Evolutionary conservation across 2,113 vertebrate genomes (phyloP).

Genomic region (Rana temporaria): DNA sequence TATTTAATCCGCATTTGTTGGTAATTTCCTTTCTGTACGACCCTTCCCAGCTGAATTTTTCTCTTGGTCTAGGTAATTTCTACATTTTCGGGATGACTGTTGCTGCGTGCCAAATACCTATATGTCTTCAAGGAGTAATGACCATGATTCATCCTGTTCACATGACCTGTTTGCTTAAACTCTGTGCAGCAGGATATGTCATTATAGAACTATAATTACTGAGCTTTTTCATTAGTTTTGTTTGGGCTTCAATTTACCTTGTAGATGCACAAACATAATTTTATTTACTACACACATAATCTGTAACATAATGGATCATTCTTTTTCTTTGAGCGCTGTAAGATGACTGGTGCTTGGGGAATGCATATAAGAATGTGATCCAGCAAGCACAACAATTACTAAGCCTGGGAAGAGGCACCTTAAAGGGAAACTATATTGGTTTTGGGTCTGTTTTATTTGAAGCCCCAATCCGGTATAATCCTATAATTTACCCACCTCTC

Average conservation of each 20-base stretch:
- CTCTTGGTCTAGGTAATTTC: not conserved
- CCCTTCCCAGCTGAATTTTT: not conserved
- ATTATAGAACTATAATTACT: slow-evolving; percentile 21
- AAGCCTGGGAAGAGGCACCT: no score
- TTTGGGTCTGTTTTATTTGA: no score
- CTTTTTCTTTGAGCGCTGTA: no score
- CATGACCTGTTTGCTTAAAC: slow-evolving; percentile 46
- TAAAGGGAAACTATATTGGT: no score
- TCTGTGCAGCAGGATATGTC: slow-evolving; percentile 20
- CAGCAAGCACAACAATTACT: no score
- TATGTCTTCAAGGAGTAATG: slow-evolving; percentile 23
- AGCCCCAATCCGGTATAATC: no score
- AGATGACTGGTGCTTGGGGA: no score
- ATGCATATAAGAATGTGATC: no score
- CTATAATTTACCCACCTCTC: no score
- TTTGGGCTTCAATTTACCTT: not conserved
- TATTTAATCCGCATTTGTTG: no score
- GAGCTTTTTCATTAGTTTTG: not conserved
- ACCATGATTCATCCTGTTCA: slow-evolving; percentile 20
- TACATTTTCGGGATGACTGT: not conserved
- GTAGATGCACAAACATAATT: not conserved
- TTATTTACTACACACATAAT: not conserved
- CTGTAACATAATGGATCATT: no score
- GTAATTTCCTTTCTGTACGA: no score
- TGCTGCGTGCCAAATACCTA: slow-evolving; percentile 9